Base-by-base conservation (phyloP, 2,888 invertebrate species). In the Villa cingulata region DNA sequence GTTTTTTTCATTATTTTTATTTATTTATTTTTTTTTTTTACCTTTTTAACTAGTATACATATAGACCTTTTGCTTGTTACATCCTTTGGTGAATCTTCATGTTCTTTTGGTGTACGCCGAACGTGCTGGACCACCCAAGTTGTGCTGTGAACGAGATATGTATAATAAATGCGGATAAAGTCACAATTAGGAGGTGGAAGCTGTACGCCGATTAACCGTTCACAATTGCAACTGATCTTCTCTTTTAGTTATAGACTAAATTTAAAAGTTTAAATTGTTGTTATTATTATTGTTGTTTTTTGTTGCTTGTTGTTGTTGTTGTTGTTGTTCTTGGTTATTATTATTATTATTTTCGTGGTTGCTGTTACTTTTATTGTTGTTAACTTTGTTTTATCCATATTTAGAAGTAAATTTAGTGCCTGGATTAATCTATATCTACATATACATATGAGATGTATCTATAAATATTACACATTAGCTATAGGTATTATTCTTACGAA, bases 131-230 rank as follows among this genome's bases (percentile, higher is more conserved):
- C 52, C 52, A 52, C 52, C 52, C 52, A 52, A 52, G 52, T 48
- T 48, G 52, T 38, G 46, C 50, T 48, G 45, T 48, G 50, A 52
- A 52, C 50, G 48, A 52, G 52, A 52, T 53, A 45, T 41, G 41
- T 49, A 48, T 50, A 51, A 53, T 50, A 51, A 50, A 53, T 51
- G 52, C 39, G 52, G 45, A 50, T 51, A 49, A 53, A 53, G 49
- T 53, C 50, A 51, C 52, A 53, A 50, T 53, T 53, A 53, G 48
- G 50, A 53, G 50, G 45, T 52, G 50, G 52, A 52, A 52, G 52
- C 46, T 45, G 49, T 43, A 49, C 43, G 16, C 37, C 51, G 51
- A 52, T 52, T 45, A 48, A 47, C 48, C 48, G 43, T 48, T 49
- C 49, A 47, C 51, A 52, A 49, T 49, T 47, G 47, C 40, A 51